These are phyloP conservation scores for Serinus canaria DNA, from an alignment of 2,113 vertebrate species.

Conservation along the genomic window DNA sequence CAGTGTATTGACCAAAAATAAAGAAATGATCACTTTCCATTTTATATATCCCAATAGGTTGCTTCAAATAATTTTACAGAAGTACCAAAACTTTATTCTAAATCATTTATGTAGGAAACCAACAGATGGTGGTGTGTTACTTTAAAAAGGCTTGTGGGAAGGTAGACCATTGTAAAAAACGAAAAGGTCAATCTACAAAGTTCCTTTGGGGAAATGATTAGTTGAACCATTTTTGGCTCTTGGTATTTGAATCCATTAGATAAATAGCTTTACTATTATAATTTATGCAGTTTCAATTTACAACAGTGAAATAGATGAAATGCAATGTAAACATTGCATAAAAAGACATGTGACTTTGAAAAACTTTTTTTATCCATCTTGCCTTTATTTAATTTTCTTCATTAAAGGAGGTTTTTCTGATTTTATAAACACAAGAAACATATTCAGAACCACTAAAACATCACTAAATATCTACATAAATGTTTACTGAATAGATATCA, in stretches of 20 bases:
- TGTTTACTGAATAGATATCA: not conserved
- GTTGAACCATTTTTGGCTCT: not conserved
- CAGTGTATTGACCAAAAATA: not conserved
- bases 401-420: not conserved
- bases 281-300: not conserved
- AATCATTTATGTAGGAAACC: not conserved
- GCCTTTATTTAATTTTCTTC: not conserved
- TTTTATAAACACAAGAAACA: not conserved
- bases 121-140: slow-evolving; percentile 31
- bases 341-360: not conserved
- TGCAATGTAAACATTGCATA: not conserved
- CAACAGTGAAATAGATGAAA: not conserved
- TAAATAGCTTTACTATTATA: not conserved
- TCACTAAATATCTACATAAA: not conserved
- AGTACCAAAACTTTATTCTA: not conserved
- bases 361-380: not conserved
- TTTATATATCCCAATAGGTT: not conserved
- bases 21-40: not conserved
- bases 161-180: slow-evolving; percentile 1
- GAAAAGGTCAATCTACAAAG: slow-evolving; percentile 11
- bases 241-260: not conserved
- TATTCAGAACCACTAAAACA: not conserved
- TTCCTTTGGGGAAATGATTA: not conserved
- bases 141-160: slow-evolving; percentile 8
- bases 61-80: not conserved